These are phyloP conservation scores for Agrochola lota DNA, from an alignment of 2,888 invertebrate genomes.

Conservation along the genomic window DNA sequence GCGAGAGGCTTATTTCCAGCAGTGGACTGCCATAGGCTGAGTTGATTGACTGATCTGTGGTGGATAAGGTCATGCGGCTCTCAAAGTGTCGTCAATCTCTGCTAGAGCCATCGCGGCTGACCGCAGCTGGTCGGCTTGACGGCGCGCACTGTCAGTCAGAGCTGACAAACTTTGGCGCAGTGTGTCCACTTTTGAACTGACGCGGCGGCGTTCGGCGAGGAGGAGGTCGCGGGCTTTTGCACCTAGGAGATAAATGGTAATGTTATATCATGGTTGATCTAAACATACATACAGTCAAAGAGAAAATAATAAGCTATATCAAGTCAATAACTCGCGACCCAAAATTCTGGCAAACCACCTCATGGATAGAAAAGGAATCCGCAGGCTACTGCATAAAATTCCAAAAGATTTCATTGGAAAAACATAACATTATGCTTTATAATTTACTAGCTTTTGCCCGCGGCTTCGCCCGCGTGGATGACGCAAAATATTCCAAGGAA, in stretches of 20 bases:
- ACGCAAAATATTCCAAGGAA: no score
- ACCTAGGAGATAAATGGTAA: constrained; percentile 66
- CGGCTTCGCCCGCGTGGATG: no score
- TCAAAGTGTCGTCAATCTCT: constrained; percentile 79
- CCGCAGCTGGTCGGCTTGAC: constrained; percentile 76
- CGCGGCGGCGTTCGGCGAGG: constrained; percentile 77
- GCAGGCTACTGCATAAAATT: no score
- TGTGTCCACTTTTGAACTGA: constrained; percentile 66
- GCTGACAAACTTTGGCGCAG: constrained; percentile 75
- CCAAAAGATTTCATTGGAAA: no score
- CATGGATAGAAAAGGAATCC: no score
- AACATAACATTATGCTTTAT: no score
- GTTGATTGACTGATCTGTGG: not conserved
- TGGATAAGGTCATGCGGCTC: constrained; percentile 66
- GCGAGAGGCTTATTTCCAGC: not conserved
- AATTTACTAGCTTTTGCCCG: no score
- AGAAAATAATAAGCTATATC: no score
- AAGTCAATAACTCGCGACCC: no score
- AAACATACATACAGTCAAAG: no score
- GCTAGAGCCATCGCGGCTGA: constrained; percentile 75
- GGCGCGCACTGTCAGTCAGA: constrained; percentile 72
- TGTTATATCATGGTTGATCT: not conserved
- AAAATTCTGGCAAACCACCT: no score
- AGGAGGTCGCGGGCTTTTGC: constrained; percentile 77
- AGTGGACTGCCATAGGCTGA: not conserved